Evolutionary conservation across 2,888 invertebrate genomes (phyloP).

Genomic region (Ditula angustiorana): DNA sequence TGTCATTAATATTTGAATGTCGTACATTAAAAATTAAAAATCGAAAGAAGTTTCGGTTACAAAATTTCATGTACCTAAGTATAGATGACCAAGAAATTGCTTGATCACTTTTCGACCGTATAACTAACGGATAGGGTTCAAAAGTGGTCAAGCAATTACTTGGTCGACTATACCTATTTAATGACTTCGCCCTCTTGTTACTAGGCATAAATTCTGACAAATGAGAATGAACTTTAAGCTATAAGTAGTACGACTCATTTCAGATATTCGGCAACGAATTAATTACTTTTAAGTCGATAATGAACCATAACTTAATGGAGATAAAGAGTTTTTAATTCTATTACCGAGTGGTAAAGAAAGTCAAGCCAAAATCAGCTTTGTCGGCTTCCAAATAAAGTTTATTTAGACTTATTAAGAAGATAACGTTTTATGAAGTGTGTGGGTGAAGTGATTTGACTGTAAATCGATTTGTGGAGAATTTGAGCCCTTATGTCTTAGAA

Average conservation of each 20-base stretch:
- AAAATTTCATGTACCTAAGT: no score
- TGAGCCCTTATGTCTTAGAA: neutral
- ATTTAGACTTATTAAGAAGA: neutral
- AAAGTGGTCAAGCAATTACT: no score
- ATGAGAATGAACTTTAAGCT: neutral
- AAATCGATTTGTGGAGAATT: neutral
- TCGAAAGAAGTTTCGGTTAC: no score
- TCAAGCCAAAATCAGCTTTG: neutral
- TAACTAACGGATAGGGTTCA: no score
- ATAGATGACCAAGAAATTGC: no score
- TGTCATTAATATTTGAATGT: no score
- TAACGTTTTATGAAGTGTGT: conserved; percentile 8
- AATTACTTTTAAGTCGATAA: conserved; percentile 19
- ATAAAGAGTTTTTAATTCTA: conserved; percentile 20
- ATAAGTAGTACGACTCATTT: neutral
- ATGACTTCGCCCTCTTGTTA: neutral
- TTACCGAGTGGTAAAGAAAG: neutral
- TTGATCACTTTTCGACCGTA: no score
- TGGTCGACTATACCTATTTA: no score
- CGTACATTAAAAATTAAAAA: no score
- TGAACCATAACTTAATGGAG: conserved; percentile 19
- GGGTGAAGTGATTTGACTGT: conserved; percentile 20
- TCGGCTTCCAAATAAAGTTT: neutral
- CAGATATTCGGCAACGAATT: neutral
- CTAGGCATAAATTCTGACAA: neutral